Base-by-base conservation (phyloP, 2,888 invertebrate species). In the Trachelus tabidus region DNA sequence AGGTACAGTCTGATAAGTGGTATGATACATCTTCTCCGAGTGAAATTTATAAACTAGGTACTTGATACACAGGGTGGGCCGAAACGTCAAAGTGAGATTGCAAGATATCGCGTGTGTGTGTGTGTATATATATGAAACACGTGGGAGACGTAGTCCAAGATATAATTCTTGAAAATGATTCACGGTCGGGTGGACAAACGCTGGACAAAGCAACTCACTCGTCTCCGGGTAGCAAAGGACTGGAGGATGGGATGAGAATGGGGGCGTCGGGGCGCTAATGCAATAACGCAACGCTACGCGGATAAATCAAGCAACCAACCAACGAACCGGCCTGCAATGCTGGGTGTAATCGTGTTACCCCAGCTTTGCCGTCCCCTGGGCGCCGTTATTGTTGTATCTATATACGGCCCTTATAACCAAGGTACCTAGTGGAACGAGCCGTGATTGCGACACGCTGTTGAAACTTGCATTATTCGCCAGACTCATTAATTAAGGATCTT, bases 271-370 rank as follows among this genome's bases (percentile, higher is more conserved):
- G 87, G 87, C 86, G 88, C 88, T 90, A 90, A 90, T 90, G 90
- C 90, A 90, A 90, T 90, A 90, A 90, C 88, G 87, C 84, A 84
- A 84, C 83, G 87, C 89, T 86, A 82, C 85, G 83, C 85, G 89
- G 89, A 90, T 90, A 90, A 90, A 90, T 90, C 90, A 90, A 90
- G 87, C 86, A 83, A 76, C 83, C 85, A 83, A 82, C 84, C 84
- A 80, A 79, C 84, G 85, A 82, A 76, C 81, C 77, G 81, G 83
- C 80, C 80, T 78, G 82, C 79, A 79, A 73, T 34, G 76, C 37
- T 75, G 73, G 77, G 77, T 75, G 86, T 90, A 90, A 90, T 90
- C 89, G 87, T 83, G 89, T 90, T 90, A 90, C 86, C 84, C 82
- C 82, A 81, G 81, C 85, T 80, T 82, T 78, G 75, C 33, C 80